A percentile compares a stretch with the other conserved stretches of the same genome.
These are phyloP conservation scores for Lemur catta DNA, from an alignment of 2,797 vertebrate genomes.

Conservation along the genomic window DNA sequence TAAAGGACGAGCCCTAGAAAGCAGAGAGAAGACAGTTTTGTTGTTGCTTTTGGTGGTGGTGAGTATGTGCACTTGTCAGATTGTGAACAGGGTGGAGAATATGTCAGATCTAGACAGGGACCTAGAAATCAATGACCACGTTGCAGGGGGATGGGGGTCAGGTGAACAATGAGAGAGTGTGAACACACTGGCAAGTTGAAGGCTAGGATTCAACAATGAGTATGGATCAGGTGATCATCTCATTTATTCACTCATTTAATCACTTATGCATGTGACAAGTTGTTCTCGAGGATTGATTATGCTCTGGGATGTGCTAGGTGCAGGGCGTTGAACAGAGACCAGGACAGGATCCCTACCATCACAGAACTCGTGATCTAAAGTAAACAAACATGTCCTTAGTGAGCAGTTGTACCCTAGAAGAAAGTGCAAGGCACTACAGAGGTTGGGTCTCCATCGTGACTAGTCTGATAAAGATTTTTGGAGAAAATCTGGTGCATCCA, in stretches of 20 bases:
- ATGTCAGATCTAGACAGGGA: not conserved
- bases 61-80: not conserved
- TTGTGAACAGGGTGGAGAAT: not conserved
- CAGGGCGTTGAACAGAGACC: not conserved
- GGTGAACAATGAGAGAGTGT: not conserved
- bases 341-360: not conserved
- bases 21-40: not conserved
- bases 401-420: not conserved
- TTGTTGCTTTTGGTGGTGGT: not conserved
- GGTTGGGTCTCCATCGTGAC: no score
- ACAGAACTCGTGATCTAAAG: not conserved
- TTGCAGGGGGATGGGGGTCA: not conserved
- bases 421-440: not conserved
- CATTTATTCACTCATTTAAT: not conserved
- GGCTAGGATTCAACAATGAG: not conserved
- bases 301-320: not conserved
- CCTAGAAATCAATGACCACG: not conserved
- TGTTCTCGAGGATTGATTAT: not conserved
- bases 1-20: not conserved
- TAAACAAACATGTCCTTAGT: not conserved
- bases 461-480: not conserved
- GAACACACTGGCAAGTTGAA: not conserved
- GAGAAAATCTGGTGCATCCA: not conserved
- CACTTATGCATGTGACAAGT: not conserved
- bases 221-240: not conserved